Evolutionary conservation across 2,113 vertebrate species (phyloP), one percentile per base, ranked within the genome.

Genomic region (Eidolon helvum): DNA sequence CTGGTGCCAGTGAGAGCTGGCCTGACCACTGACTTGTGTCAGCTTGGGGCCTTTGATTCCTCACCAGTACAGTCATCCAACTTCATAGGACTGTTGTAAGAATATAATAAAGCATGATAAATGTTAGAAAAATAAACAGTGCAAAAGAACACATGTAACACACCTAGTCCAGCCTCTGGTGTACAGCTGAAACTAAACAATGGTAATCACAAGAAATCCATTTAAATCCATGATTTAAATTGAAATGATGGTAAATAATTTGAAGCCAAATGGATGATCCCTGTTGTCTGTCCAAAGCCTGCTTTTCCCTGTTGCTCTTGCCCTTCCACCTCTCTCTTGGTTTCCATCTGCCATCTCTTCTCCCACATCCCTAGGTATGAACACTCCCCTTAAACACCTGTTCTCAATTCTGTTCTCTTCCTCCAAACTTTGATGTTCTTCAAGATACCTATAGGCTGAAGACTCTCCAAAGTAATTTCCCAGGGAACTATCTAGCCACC

Each of bases 1-100:
- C 68, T 16, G 28, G 55, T 48, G 38, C 38, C 69, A 50, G 8
- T 0, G 0, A 68, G 69, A 69, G 14, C 26, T 0, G 11, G 2
- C 40, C 77, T 61, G 26, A 38, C 48, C 79, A 33, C 33, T 8
- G 14, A 83, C 33, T 7, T 0, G 1, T 8, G 40, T 59, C 7
- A 57, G 38, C 14, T 75, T 0, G 0, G 68, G 33, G 15, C 9
- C 59, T 75, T 19, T 33, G 57, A 43, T 33, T 72, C 78, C 71
- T 77, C 21, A 43, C 48, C 22, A 18, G 57, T 22, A 16, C 57
- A 18, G 48, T 71, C 10, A 15, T n/a, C 28, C 35, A 69, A 15
- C 43, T 28, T 71, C 72, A 50, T 7, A 63, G 53, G 72, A 21
- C 80, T 63, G 24, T 61, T 50, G n/a, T 78, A 45, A 85, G 35